phyloP scores from a whole-genome alignment of 2,797 vertebrate species.

The Hoplostethus mediterraneus region DNA sequence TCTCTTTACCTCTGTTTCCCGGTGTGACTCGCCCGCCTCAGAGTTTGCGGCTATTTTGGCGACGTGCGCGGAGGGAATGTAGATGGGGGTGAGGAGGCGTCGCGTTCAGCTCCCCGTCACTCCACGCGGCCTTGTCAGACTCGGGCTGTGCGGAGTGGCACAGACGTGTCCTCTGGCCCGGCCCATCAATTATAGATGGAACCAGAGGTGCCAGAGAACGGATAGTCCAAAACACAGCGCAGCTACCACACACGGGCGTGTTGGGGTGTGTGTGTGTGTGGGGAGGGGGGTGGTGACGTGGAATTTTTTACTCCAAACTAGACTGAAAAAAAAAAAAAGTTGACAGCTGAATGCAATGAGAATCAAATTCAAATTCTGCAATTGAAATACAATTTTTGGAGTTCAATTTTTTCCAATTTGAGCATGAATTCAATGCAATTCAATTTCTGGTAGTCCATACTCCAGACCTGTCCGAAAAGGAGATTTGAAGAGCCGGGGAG shows the following conservation, averaged over 20 bases:
- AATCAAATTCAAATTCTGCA: no score
- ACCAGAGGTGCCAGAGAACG: conserved; percentile 50
- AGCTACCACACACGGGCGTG: conserved; percentile 7
- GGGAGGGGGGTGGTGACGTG: not conserved
- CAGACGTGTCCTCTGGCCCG: conserved; percentile 71
- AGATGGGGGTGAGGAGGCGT: conserved; percentile 49
- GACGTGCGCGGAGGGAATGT: conserved; percentile 57
- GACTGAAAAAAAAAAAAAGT: no score
- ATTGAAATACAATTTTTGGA: no score
- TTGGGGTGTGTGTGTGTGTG: not conserved
- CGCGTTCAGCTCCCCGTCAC: conserved; percentile 61
- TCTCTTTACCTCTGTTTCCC: conserved; percentile 32
- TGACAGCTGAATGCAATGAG: no score
- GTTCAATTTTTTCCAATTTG: no score
- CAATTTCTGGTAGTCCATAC: no score
- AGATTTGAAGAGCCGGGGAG: no score
- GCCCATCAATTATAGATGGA: conserved; percentile 78
- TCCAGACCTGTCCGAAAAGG: no score
- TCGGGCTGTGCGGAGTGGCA: conserved; percentile 52
- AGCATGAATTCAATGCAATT: no score
- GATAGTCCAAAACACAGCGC: conserved; percentile 39
- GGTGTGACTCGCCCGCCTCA: conserved; percentile 27
- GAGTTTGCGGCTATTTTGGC: conserved; percentile 32
- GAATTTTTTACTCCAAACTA: no score
- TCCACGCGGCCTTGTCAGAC: conserved; percentile 70